Base-by-base conservation (phyloP, 2,888 invertebrate species). In the Coleophora deauratella region DNA sequence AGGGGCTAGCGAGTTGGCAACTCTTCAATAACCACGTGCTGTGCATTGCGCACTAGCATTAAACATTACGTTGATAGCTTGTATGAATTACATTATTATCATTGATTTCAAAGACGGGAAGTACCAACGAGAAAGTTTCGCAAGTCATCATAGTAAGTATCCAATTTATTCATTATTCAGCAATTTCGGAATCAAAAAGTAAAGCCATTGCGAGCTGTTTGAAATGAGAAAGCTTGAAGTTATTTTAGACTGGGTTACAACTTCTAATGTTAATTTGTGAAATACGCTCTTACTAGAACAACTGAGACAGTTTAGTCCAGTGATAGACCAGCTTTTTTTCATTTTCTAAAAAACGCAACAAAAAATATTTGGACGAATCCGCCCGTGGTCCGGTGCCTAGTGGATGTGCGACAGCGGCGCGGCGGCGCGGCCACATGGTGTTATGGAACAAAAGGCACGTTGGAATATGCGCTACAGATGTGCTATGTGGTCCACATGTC, bases 381-480 rank as follows among this genome's bases (percentile, higher is more conserved):
- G 70, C 11, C 31, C 32, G 15, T 36, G 41, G 63, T 62, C 76
- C 77, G 72, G 75, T 80, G 80, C 77, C 70, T 67, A 69, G n/a
- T n/a, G n/a, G n/a, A n/a, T n/a, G n/a, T n/a, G n/a, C n/a, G n/a
- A n/a, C n/a, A n/a, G n/a, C 51, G 47, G 45, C 49, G 28, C 60
- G 57, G n/a, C n/a, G n/a, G 21, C 21, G 21, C n/a, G 21, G 21
- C 21, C 21, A 21, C 21, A 21, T 21, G 21, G 21, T 21, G 21
- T 6, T 21, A 57, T 52, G 59, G 66, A 73, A 75, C 76, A 77
- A 78, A 78, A 78, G 74, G 57, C 72, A 63, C 59, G 66, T 59
- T 70, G 66, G 71, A 80, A 82, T 78, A 76, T 81, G 81, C 68
- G 66, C 62, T 78, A 78, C 82, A 84, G 76, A 84, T 84, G 84